A percentile compares a stretch with the other conserved stretches of the same genome.
Evolutionary conservation across 2,113 vertebrate genomes (phyloP).

Genomic region (Bos javanicus): DNA sequence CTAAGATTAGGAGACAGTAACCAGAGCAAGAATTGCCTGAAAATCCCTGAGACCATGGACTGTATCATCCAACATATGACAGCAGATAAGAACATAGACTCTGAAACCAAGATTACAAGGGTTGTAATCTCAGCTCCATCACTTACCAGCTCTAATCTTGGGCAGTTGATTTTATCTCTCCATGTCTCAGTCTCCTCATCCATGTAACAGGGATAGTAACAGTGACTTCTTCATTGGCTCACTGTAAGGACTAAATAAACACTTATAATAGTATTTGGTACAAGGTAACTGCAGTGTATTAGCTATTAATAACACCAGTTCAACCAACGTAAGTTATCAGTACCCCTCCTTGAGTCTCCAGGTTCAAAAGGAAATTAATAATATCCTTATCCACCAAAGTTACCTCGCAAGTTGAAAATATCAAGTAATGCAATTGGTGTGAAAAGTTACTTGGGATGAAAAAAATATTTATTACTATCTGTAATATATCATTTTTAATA

Average conservation of each 20-base stretch:
- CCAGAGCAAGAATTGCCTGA: not conserved
- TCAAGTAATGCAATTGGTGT: not conserved
- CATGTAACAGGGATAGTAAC: not conserved
- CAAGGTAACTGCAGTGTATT: not conserved
- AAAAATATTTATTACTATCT: not conserved
- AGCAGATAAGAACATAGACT: not conserved
- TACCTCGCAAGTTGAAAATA: constrained; percentile 40
- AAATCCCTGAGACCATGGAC: not conserved
- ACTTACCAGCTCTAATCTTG: not conserved
- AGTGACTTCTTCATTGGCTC: not conserved
- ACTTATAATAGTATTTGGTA: not conserved
- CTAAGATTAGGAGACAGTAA: not conserved
- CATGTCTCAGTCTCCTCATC: not conserved
- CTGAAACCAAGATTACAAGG: not conserved
- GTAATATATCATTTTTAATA: not conserved
- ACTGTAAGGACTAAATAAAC: constrained; percentile 23
- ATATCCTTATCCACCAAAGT: not conserved
- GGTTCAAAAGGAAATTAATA: constrained; percentile 51
- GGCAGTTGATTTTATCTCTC: not conserved
- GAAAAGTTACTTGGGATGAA: constrained; percentile 23
- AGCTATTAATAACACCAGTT: not conserved
- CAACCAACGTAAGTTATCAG: not conserved
- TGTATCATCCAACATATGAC: too few species aligned
- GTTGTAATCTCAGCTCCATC: not conserved
- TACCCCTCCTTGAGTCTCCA: not conserved